Conservation (phyloP, 2,113 vertebrate species). For the Tragulus kanchil region DNA sequence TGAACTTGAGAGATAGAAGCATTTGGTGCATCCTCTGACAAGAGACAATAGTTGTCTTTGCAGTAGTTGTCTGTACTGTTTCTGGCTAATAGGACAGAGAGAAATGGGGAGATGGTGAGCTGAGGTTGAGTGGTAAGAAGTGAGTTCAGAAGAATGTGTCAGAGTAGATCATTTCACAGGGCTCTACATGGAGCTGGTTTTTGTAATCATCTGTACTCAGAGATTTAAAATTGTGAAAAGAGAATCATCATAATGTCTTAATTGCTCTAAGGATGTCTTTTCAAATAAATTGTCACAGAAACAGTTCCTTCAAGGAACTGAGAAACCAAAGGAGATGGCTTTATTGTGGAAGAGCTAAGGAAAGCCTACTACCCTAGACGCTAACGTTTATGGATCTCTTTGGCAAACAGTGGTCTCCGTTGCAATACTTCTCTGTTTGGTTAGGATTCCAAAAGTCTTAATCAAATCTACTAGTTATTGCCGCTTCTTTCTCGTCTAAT, state of each 20-base stretch:
- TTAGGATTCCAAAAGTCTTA: conserved; percentile 83
- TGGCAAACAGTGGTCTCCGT: conserved; percentile 75
- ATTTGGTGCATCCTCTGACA: not conserved
- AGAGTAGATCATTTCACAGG: not conserved
- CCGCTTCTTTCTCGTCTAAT: conserved; percentile 76
- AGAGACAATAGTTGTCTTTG: not conserved
- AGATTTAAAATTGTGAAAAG: conserved; percentile 77
- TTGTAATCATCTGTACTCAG: conserved; percentile 58
- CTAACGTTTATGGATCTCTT: conserved; percentile 78
- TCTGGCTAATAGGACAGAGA: conserved; percentile 28
- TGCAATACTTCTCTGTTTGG: conserved; percentile 83
- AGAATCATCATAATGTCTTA: conserved; percentile 69
- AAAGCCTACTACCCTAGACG: conserved; percentile 72
- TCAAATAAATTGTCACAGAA: conserved; percentile 65
- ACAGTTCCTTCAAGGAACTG: conserved; percentile 72
- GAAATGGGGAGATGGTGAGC: not conserved
- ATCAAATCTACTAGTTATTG: conserved; percentile 80
- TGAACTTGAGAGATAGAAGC: not conserved
- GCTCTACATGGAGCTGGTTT: conserved; percentile 66
- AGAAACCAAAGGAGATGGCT: conserved; percentile 70
- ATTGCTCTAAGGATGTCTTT: conserved; percentile 80
- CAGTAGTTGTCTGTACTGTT: not conserved
- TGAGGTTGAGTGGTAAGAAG: not conserved
- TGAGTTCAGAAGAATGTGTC: conserved; percentile 12
- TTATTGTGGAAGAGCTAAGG: conserved; percentile 68